phyloP scores from a whole-genome alignment of 1,140 invertebrate genomes.

The Lepidostoma basale region DNA sequence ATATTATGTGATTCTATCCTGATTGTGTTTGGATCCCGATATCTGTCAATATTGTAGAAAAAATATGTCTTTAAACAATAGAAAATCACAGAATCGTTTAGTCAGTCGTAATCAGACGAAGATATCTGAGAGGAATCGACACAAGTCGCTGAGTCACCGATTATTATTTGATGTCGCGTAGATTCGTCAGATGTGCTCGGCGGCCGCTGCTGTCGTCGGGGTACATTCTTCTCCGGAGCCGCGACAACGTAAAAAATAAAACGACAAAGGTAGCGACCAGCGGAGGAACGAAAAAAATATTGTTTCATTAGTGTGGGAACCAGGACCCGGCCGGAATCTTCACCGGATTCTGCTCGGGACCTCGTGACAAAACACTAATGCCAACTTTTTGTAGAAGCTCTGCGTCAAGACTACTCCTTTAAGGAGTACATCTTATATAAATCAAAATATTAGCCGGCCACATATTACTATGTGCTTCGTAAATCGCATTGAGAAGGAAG shows the following conservation, averaged over 20 bases:
- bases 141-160: slow-evolving; percentile 1
- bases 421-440: too few species aligned
- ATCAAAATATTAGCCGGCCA: too few species aligned
- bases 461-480: too few species aligned
- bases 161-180: slow-evolving; percentile 9
- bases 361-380: too few species aligned
- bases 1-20: too few species aligned
- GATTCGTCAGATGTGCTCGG: background rate
- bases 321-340: background rate
- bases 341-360: background rate
- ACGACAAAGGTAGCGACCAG: slow-evolving; percentile 33
- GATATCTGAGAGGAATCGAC: background rate
- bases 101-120: too few species aligned
- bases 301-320: slow-evolving; percentile 45
- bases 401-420: too few species aligned
- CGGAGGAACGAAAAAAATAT: slow-evolving; percentile 39
- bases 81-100: too few species aligned
- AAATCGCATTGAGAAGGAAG: background rate
- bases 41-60: too few species aligned
- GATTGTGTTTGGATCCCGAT: too few species aligned
- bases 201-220: slow-evolving; percentile 22
- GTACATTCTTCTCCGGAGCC: slow-evolving; percentile 26
- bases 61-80: too few species aligned
- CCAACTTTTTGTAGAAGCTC: too few species aligned
- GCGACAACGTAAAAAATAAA: slow-evolving; percentile 39